Evolutionary conservation across 2,113 vertebrate genomes (phyloP).

Genomic region (Eptesicus fuscus): DNA sequence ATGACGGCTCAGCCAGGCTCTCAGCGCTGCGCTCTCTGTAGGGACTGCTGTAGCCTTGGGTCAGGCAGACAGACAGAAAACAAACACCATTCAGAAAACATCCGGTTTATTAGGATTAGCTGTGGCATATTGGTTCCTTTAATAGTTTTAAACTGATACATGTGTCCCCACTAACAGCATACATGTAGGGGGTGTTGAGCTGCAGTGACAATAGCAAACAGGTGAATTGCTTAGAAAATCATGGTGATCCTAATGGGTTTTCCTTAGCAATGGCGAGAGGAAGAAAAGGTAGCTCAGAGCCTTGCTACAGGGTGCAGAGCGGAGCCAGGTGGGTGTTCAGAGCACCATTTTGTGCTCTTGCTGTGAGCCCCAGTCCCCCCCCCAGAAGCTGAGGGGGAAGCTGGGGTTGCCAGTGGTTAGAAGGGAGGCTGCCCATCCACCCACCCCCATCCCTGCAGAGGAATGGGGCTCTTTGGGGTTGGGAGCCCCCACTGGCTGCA

Average conservation of each 20-base stretch:
- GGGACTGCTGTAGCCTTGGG: accelerated
- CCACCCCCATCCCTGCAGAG: background rate
- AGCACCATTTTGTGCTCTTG: background rate
- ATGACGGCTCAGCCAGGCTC: background rate
- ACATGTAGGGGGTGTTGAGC: conserved; percentile 53
- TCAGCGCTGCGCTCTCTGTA: background rate
- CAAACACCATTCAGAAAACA: conserved; percentile 71
- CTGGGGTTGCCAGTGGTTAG: background rate
- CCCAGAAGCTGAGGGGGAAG: background rate
- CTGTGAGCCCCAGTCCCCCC: background rate
- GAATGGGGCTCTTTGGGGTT: no score
- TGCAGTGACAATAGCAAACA: conserved; percentile 61
- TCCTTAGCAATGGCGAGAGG: conserved; percentile 47
- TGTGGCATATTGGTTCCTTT: conserved; percentile 72
- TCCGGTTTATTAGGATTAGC: conserved; percentile 81
- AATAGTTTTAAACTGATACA: conserved; percentile 61
- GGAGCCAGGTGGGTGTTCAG: background rate
- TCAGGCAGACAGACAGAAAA: background rate
- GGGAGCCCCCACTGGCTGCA: background rate
- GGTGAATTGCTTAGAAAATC: conserved; percentile 60
- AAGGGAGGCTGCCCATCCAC: background rate
- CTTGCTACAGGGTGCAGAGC: conserved; percentile 50
- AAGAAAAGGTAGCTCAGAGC: conserved; percentile 58
- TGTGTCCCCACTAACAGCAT: conserved; percentile 67
- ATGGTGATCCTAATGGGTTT: conserved; percentile 5